These are phyloP conservation scores for Harpegnathos saltator DNA, from an alignment of 1,140 invertebrate species.

Conservation along the genomic window DNA sequence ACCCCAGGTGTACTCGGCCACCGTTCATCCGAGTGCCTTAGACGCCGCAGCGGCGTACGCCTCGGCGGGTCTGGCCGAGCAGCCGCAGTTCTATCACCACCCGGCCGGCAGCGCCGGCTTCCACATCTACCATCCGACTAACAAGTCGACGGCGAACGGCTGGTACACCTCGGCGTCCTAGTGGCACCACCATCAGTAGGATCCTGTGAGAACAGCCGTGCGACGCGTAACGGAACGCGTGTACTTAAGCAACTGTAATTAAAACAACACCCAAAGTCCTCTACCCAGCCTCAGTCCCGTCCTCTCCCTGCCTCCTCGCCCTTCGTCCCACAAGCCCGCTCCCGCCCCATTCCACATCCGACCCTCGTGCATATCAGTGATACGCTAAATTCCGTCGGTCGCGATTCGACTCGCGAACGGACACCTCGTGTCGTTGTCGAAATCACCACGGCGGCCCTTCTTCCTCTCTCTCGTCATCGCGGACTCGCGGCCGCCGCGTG, in stretches of 20 bases:
- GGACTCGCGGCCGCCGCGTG: slow-evolving; percentile 26
- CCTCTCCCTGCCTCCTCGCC: too few relatives aligned
- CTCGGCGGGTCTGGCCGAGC: slow-evolving; percentile 88
- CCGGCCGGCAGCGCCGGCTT: slow-evolving; percentile 91
- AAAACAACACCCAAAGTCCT: slow-evolving; percentile 65
- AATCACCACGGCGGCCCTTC: background rate
- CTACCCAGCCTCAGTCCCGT: background rate
- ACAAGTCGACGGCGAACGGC: slow-evolving; percentile 87
- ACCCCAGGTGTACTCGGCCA: slow-evolving; percentile 94
- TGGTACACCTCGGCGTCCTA: slow-evolving; percentile 86
- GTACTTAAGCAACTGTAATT: slow-evolving; percentile 80
- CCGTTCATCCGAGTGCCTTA: slow-evolving; percentile 86
- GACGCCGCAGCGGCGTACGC: slow-evolving; percentile 87
- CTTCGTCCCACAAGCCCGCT: too few relatives aligned
- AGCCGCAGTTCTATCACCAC: slow-evolving; percentile 94
- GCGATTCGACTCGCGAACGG: slow-evolving; percentile 23
- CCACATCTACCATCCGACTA: slow-evolving; percentile 94
- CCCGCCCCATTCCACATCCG: background rate
- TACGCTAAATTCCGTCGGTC: slow-evolving; percentile 65
- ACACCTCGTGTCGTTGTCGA: slow-evolving; percentile 12
- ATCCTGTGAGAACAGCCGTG: background rate
- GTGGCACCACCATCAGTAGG: slow-evolving; percentile 71
- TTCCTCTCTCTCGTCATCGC: slow-evolving; percentile 33
- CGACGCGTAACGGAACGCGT: slow-evolving; percentile 66
- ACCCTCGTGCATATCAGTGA: slow-evolving; percentile 74